These are phyloP conservation scores for Jacana jacana DNA, from an alignment of 2,113 vertebrate genomes.

Conservation along the genomic window DNA sequence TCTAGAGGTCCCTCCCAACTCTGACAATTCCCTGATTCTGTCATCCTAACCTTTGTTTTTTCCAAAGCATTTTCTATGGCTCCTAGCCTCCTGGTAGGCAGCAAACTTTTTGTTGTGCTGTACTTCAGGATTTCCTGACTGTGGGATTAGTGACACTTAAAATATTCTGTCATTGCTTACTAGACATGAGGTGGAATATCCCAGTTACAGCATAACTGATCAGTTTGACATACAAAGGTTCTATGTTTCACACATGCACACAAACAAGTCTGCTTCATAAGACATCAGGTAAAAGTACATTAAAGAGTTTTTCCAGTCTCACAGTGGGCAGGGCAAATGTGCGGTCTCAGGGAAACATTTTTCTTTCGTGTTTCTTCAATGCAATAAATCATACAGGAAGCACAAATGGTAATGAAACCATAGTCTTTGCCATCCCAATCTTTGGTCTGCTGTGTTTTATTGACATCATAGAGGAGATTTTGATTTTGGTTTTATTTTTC, in stretches of 20 bases:
- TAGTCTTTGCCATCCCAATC: background rate
- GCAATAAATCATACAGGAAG: background rate
- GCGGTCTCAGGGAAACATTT: background rate
- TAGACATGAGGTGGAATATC: background rate
- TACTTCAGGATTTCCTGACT: background rate
- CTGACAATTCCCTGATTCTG: no score
- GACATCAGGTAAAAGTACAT: background rate
- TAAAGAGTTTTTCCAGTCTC: background rate
- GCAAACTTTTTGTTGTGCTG: background rate
- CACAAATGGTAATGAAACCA: background rate
- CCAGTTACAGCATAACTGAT: background rate
- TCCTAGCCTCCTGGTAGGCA: background rate
- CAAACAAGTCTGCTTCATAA: background rate
- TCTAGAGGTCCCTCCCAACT: no score
- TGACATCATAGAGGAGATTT: background rate
- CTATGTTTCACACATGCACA: background rate
- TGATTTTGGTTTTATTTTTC: background rate
- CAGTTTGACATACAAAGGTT: background rate
- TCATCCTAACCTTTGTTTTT: background rate
- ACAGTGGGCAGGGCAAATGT: background rate
- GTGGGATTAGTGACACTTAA: background rate
- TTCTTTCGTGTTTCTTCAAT: background rate
- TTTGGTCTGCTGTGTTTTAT: background rate
- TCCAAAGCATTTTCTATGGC: background rate
- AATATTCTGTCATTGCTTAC: background rate